A percentile compares a stretch with the other conserved stretches of the same genome.
Conservation (phyloP, 1,140 invertebrate genomes). For the Drosophila elegans region DNA sequence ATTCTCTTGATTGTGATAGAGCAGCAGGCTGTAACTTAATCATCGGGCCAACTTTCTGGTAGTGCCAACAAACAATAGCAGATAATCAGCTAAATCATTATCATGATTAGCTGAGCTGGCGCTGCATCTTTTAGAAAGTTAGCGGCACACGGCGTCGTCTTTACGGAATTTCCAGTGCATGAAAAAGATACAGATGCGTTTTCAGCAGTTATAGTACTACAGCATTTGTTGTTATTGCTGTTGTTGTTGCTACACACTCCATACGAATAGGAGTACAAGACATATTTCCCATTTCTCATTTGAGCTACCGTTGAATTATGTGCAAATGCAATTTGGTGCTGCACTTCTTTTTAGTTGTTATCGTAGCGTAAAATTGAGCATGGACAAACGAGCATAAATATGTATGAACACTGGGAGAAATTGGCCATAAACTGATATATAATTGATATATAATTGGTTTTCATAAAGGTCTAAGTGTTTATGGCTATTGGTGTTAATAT, state of each 20-base stretch:
- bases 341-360: slow-evolving; percentile 60
- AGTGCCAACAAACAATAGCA: slow-evolving; percentile 32
- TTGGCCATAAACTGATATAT: too few relatives aligned
- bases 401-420: slow-evolving; percentile 16
- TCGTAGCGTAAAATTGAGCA: slow-evolving; percentile 73
- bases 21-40: slow-evolving; percentile 36
- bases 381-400: slow-evolving; percentile 27
- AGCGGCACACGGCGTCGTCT: slow-evolving; percentile 66
- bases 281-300: slow-evolving; percentile 65
- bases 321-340: slow-evolving; percentile 70
- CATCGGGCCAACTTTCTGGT: slow-evolving; percentile 22
- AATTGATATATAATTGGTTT: too few relatives aligned
- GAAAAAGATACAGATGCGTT: slow-evolving; percentile 81
- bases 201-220: slow-evolving; percentile 51
- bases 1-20: slow-evolving; percentile 13
- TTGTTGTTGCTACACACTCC: slow-evolving; percentile 16
- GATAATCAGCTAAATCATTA: slow-evolving; percentile 53
- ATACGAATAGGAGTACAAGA: slow-evolving; percentile 21
- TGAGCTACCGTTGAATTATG: slow-evolving; percentile 78
- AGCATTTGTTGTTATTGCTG: slow-evolving; percentile 11
- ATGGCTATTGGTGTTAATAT: too few relatives aligned
- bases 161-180: slow-evolving; percentile 81
- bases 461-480: too few relatives aligned
- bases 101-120: slow-evolving; percentile 69
- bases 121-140: slow-evolving; percentile 79